Evolutionary conservation across 2,113 vertebrate species (phyloP).

Genomic region (Salvelinus fontinalis): DNA sequence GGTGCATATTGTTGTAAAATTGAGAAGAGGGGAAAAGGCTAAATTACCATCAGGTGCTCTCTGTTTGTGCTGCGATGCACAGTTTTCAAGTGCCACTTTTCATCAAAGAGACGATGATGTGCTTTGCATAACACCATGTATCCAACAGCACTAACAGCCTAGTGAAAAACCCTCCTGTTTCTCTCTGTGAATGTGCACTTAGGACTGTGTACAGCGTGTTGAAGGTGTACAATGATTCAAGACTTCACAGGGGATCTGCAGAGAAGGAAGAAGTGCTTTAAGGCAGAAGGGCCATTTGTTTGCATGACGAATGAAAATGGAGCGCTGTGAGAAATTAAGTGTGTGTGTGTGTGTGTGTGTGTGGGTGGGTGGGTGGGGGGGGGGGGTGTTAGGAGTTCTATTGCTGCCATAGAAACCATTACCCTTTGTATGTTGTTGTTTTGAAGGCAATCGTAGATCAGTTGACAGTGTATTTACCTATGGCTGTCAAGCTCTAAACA

Average conservation of each 20-base stretch:
- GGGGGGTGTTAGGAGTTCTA: neutral
- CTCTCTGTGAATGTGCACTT: neutral
- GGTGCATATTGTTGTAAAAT: slow-evolving; percentile 31
- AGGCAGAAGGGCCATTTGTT: neutral
- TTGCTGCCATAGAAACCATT: neutral
- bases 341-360: neutral
- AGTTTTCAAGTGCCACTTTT: slow-evolving; percentile 17
- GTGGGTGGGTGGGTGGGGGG: neutral
- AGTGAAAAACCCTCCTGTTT: neutral
- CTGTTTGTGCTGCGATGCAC: slow-evolving; percentile 22
- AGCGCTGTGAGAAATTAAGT: neutral
- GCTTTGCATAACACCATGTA: neutral
- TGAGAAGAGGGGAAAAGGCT: slow-evolving; percentile 2
- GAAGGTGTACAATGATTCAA: no score
- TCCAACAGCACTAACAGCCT: neutral
- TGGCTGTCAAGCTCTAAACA: neutral
- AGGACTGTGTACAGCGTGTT: neutral
- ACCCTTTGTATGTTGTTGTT: neutral
- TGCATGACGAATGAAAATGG: neutral
- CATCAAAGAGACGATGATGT: slow-evolving; percentile 14
- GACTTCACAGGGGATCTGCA: no score
- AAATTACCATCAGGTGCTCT: slow-evolving; percentile 27
- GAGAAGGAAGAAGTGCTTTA: no score
- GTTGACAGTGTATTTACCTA: neutral
- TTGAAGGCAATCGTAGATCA: neutral